phyloP scores from a whole-genome alignment of 2,888 invertebrate species.

The Rhorus exstirpatorius region DNA sequence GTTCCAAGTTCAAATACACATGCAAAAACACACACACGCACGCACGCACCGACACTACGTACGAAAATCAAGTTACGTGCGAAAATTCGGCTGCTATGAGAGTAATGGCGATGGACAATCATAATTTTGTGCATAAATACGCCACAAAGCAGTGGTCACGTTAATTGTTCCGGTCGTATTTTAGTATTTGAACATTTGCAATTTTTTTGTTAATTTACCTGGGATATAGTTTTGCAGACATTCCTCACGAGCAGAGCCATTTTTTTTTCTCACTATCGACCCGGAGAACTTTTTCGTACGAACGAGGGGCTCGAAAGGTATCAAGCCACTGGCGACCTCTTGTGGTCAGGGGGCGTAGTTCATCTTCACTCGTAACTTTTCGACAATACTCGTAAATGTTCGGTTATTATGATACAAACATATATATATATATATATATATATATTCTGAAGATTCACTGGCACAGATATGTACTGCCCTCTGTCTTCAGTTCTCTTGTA shows the following conservation, averaged over 20 bases:
- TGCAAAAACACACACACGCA: constrained; percentile 26
- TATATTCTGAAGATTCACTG: too few species aligned
- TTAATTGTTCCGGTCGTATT: neutral
- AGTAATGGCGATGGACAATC: constrained; percentile 44
- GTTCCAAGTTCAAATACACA: constrained; percentile 20
- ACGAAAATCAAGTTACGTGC: constrained; percentile 59
- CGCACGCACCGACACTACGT: constrained; percentile 10
- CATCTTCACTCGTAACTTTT: constrained; percentile 17
- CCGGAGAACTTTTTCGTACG: constrained; percentile 53
- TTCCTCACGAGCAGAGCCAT: constrained; percentile 83
- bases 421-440: neutral
- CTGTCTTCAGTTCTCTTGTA: too few species aligned
- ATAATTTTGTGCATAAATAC: neutral
- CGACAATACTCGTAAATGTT: constrained; percentile 21
- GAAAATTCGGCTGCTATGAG: constrained; percentile 68
- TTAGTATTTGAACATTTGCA: neutral
- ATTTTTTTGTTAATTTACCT: constrained; percentile 76
- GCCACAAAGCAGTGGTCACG: neutral
- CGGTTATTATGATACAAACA: neutral
- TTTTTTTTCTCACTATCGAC: constrained; percentile 71
- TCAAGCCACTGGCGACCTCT: constrained; percentile 44
- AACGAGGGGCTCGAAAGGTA: constrained; percentile 41
- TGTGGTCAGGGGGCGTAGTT: constrained; percentile 17
- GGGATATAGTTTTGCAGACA: constrained; percentile 80
- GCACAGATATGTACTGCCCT: too few species aligned